A percentile compares a stretch with the other conserved stretches of the same genome.
phyloP scores from a whole-genome alignment of 2,888 invertebrate species.

The Abrostola triplasia region DNA sequence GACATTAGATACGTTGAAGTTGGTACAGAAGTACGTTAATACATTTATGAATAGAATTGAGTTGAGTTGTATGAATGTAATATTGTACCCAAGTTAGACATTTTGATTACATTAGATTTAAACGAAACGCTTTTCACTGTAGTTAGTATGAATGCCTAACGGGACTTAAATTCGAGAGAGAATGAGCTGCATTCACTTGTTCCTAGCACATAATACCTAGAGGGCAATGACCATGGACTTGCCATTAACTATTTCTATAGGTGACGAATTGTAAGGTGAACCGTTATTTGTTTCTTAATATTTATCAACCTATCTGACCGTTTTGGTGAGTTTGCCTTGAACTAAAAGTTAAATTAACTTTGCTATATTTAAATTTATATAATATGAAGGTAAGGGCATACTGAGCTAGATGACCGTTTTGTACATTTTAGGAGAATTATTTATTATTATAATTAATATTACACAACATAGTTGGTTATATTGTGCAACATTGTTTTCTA shows the following conservation, averaged over 20 bases:
- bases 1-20: too few relatives aligned
- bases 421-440: slow-evolving; percentile 15
- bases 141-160: not conserved
- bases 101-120: too few relatives aligned
- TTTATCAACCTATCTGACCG: slow-evolving; percentile 26
- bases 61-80: too few relatives aligned
- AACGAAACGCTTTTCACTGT: too few relatives aligned
- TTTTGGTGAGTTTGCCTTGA: slow-evolving; percentile 48
- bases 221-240: slow-evolving; percentile 60
- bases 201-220: slow-evolving; percentile 32
- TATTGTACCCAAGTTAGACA: too few relatives aligned
- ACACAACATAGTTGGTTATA: slow-evolving; percentile 18
- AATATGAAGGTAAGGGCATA: slow-evolving; percentile 40
- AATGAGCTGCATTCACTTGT: slow-evolving; percentile 23
- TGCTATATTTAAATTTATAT: slow-evolving; percentile 38
- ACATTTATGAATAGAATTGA: too few relatives aligned
- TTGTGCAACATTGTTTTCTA: slow-evolving; percentile 40
- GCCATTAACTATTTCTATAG: slow-evolving; percentile 50
- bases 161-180: slow-evolving; percentile 14
- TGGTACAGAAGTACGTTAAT: too few relatives aligned
- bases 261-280: slow-evolving; percentile 55
- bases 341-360: slow-evolving; percentile 45
- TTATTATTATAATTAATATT: slow-evolving; percentile 29
- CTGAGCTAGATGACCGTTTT: slow-evolving; percentile 29
- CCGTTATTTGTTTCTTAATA: slow-evolving; percentile 52